Conservation (phyloP, 2,797 vertebrate species). For the Mycteria americana region DNA sequence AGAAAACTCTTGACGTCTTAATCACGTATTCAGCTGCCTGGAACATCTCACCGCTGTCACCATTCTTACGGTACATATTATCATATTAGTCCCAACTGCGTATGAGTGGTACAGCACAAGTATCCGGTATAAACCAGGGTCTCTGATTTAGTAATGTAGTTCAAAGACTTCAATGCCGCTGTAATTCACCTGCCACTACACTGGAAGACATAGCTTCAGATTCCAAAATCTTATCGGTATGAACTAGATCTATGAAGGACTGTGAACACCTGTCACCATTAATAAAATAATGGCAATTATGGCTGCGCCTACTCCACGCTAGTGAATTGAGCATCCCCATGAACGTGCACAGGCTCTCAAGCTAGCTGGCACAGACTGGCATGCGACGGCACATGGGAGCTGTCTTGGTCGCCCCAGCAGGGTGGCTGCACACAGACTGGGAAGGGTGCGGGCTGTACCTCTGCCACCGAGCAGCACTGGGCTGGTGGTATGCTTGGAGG, state of each 20-base stretch:
- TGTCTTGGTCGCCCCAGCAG: neutral
- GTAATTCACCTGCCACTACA: neutral
- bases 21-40: neutral
- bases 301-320: neutral
- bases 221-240: neutral
- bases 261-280: neutral
- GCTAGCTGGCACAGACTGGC: neutral
- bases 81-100: neutral
- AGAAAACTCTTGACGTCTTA: neutral
- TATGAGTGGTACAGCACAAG: neutral
- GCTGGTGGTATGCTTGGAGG: neutral
- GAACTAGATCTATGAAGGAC: neutral
- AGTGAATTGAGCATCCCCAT: accelerated
- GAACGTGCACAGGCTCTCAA: accelerated
- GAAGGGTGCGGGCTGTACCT: neutral
- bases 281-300: neutral
- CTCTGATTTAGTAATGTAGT: neutral
- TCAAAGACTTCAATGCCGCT: neutral
- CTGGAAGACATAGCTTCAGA: neutral
- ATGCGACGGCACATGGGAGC: accelerated
- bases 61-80: accelerated
- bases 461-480: accelerated
- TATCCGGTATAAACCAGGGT: neutral
- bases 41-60: neutral
- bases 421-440: neutral